Evolutionary conservation across 2,888 invertebrate genomes (phyloP), one percentile per base, ranked within the genome.

Genomic region (Ophion ventricosus): DNA sequence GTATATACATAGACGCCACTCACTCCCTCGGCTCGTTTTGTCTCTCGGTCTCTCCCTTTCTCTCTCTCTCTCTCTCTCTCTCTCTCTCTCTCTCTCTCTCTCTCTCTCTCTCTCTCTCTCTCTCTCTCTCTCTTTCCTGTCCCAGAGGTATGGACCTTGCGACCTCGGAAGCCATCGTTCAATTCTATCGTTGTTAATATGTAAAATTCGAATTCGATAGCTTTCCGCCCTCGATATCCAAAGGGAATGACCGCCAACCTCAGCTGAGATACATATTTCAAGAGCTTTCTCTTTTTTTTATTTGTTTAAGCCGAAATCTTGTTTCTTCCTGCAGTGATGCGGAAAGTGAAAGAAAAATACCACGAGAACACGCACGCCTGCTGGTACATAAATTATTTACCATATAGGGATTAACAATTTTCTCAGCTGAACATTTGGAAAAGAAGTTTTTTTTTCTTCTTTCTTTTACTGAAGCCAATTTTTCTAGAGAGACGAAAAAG

Each of bases 141-240:
- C 57, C 75, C 26, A 25, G 54, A 76, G 66, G 56, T 76, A 66
- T 66, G 56, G 59, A 77, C 57, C 67, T 59, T 64, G 26, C 66
- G 56, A 66, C 66, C 67, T 43, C 67, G n/a, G 57, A 67, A 77
- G 26, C 67, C 57, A 77, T 77, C 43, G 59, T 77, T 69, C 77
- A 69, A 78, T 78, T 61, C 20, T 59, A 78, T 78, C 77, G 61
- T 69, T 61, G 61, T 54, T 59, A 69, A 78, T 78, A 70, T 54
- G 69, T 78, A 78, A 78, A 78, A 78, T 69, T 69, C 57, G 67
- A 69, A 78, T 61, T 43, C 69, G 77, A 78, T 61, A 78, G 59
- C 59, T 69, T 69, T 49, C 59, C 64, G 54, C 61, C 61, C 26
- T 23, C 54, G 40, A 57, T 72, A 57, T 72, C 40, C 25, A 14